A percentile compares a stretch with the other conserved stretches of the same genome.
Conservation (phyloP, 2,113 vertebrate species). For the Brienomyrus brachyistius region DNA sequence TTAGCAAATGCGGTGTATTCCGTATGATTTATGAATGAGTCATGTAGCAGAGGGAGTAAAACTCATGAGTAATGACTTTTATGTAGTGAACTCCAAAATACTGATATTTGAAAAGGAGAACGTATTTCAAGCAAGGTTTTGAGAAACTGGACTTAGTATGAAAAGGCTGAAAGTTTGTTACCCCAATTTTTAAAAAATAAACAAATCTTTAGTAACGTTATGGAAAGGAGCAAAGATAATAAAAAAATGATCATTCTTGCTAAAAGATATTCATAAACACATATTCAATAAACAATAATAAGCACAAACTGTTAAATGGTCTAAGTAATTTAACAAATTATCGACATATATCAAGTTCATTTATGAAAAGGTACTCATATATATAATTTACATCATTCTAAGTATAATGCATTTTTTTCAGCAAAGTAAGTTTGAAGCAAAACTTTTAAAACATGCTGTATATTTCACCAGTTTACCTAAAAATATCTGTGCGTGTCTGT, state of each 20-base stretch:
- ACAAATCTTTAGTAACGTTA: background rate
- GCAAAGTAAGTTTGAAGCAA: background rate
- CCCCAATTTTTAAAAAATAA: background rate
- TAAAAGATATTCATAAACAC: background rate
- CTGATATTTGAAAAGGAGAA: background rate
- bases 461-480: background rate
- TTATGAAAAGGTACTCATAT: background rate
- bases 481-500: no score
- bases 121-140: background rate
- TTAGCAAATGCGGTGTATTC: constrained; percentile 13
- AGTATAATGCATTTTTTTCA: background rate
- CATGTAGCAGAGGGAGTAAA: constrained; percentile 1
- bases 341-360: background rate
- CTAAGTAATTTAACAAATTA: background rate
- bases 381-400: background rate
- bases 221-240: background rate
- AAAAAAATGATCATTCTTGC: background rate
- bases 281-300: background rate
- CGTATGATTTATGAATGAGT: constrained; percentile 15
- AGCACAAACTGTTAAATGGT: background rate
- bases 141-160: background rate
- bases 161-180: background rate
- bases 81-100: background rate
- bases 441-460: background rate
- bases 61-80: constrained; percentile 12